Evolutionary conservation across 2,888 invertebrate genomes (phyloP), one percentile per base, ranked within the genome.

Genomic region (Allacma fusca): DNA sequence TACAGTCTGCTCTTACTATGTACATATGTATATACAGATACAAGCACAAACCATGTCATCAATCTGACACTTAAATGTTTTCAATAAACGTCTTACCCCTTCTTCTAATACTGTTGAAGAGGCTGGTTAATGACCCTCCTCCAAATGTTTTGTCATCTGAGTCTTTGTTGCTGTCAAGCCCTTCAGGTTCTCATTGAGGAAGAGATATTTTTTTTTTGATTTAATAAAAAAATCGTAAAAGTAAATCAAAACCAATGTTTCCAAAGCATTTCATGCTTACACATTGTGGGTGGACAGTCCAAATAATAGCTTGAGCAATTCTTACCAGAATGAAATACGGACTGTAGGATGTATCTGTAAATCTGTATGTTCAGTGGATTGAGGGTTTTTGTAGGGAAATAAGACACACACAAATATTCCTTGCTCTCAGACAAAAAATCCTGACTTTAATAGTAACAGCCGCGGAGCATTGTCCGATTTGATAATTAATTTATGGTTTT

Each of bases 401-500:
- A n/a, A n/a, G n/a, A n/a, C n/a, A n/a, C n/a, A n/a, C n/a, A n/a
- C n/a, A n/a, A n/a, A n/a, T n/a, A n/a, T n/a, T n/a, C n/a, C n/a
- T n/a, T n/a, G n/a, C n/a, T n/a, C n/a, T n/a, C n/a, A n/a, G n/a
- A n/a, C n/a, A n/a, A n/a, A n/a, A n/a, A n/a, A n/a, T n/a, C n/a
- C n/a, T 34, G 34, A 34, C 34, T 7, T 34, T 34, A 34, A 34
- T 34, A 34, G 34, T 7, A 34, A 7, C 4, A 34, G 34, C 5
- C 34, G 9, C 9, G 9, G 34, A 34, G 34, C 5, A 7, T 34
- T 34, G 34, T 34, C 9, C 9, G 34, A 34, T 4, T 26, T 65
- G 28, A 65, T 65, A 65, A 65, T 65, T 65, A 65, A 65, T 65
- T 65, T 65, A 65, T 65, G 28, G 28, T 65, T 65, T 26, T 29